Base-by-base conservation (phyloP, 2,888 invertebrate genomes). In the Thymelicus lineola region DNA sequence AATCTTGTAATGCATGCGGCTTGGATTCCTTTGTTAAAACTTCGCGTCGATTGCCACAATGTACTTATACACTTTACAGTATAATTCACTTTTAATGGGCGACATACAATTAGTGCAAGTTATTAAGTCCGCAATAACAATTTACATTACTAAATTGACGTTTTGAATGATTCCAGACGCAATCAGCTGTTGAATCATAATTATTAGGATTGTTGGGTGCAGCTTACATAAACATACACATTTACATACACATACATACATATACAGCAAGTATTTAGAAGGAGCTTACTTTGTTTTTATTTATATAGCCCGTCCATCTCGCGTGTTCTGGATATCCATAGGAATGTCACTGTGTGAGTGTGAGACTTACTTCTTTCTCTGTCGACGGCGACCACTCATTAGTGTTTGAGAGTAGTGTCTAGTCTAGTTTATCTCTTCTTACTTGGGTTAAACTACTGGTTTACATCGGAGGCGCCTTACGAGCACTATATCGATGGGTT, bases 31-130 rank as follows among this genome's bases (percentile, higher is more conserved):
- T 14, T 20, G 17, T 45, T 45, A 14, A 17, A 64, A 73, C 71
- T 72, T 74, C 76, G 75, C 77, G 76, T 77, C 75, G 77, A 81
- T 82, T 84, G 83, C 84, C 83, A 85, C 78, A 74, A 73, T 67
- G 69, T 77, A 28, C 4, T 3, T 28, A 28, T 28, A 28, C 3
- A 28, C 28, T 28, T 28, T 28, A 28, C 5, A 28, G 28, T 28
- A 76, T 82, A 82, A 83, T 82, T 84, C 77, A 81, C 77, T 79
- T 78, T 81, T 83, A 82, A 84, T 80, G 75, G 81, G 79, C 78
- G 74, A 66, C 78, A 74, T 72, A 79, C 77, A 82, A 84, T 86
- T 82, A 86, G 76, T 73, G 71, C 76, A 76, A 77, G 73, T 17
- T 50, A 50, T 50, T 80, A 80, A 77, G 75, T 70, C 73, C 72